Conservation (phyloP, 30 jellyfish, hydroid and myxozoan species). For the Phacellophora camtschatica region DNA sequence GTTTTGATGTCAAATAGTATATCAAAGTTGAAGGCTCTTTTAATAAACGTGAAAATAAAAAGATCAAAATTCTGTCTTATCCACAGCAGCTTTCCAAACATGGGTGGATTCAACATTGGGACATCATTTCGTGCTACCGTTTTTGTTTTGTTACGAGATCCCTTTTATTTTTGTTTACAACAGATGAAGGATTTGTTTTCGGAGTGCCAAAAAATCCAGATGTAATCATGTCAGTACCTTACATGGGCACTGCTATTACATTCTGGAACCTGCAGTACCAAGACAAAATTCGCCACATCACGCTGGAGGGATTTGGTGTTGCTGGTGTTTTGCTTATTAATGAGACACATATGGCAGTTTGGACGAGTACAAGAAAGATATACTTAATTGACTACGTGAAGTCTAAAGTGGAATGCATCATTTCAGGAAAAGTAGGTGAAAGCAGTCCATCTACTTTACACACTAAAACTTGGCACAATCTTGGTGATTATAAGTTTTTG, state of each 20-base stretch:
- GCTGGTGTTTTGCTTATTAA: conserved; percentile 7
- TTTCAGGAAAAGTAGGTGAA: conserved; percentile 15
- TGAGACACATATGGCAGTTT: conserved; percentile 31
- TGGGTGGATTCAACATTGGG: too few species aligned
- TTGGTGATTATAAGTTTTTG: neutral
- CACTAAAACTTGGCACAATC: neutral
- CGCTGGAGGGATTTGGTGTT: conserved; percentile 31
- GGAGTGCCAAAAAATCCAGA: neutral
- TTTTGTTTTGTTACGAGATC: too few species aligned
- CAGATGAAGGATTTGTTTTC: neutral
- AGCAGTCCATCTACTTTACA: neutral
- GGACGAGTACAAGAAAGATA: conserved; percentile 34
- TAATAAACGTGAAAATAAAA: too few species aligned
- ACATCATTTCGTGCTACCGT: too few species aligned
- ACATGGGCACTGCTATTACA: conserved; percentile 51
- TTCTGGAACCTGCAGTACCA: conserved; percentile 58
- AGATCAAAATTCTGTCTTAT: too few species aligned
- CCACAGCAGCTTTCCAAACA: too few species aligned
- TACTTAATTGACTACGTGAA: conserved; percentile 3
- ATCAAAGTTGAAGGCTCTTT: too few species aligned
- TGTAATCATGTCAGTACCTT: conserved; percentile 63
- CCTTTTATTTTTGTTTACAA: too few species aligned
- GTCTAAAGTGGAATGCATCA: conserved; percentile 3
- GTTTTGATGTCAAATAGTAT: too few species aligned
- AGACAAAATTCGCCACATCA: conserved; percentile 10